A percentile compares a stretch with the other conserved stretches of the same genome.
These are phyloP conservation scores for Microcebus lehilahytsara DNA, from an alignment of 2,113 vertebrate genomes.

Conservation along the genomic window DNA sequence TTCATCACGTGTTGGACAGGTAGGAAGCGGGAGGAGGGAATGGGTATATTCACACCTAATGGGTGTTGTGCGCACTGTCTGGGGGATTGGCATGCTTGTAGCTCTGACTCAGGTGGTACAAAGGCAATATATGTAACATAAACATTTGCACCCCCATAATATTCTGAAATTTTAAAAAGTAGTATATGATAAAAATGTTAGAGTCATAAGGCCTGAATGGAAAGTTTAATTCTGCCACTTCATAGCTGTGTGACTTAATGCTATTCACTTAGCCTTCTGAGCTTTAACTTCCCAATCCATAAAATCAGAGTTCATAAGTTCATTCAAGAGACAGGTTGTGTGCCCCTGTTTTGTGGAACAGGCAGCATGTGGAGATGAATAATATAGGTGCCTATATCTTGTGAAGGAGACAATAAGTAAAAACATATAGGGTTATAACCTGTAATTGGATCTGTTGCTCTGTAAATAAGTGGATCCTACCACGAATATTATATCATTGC, in stretches of 20 bases:
- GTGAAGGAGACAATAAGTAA: not conserved
- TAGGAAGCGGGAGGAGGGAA: too few species aligned
- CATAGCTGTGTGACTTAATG: not conserved
- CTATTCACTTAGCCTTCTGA: not conserved
- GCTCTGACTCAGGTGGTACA: too few species aligned
- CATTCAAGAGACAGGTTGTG: not conserved
- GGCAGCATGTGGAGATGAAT: not conserved
- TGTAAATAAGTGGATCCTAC: not conserved
- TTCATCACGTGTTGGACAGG: too few species aligned
- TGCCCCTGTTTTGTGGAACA: not conserved
- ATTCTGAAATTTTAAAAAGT: not conserved
- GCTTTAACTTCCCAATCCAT: constrained; percentile 18
- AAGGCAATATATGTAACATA: too few species aligned
- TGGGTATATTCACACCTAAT: too few species aligned
- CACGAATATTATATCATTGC: not conserved
- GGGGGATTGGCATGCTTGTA: too few species aligned
- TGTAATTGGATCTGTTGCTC: not conserved
- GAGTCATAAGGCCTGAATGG: not conserved
- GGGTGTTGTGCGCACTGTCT: too few species aligned
- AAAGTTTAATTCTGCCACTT: not conserved
- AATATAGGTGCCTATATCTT: not conserved
- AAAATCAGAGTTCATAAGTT: constrained; percentile 3
- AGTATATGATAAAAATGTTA: not conserved
- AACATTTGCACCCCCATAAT: too few species aligned
- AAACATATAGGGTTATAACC: not conserved